Conservation (phyloP, 2,888 invertebrate genomes). For the Ypsolopha scabrella region DNA sequence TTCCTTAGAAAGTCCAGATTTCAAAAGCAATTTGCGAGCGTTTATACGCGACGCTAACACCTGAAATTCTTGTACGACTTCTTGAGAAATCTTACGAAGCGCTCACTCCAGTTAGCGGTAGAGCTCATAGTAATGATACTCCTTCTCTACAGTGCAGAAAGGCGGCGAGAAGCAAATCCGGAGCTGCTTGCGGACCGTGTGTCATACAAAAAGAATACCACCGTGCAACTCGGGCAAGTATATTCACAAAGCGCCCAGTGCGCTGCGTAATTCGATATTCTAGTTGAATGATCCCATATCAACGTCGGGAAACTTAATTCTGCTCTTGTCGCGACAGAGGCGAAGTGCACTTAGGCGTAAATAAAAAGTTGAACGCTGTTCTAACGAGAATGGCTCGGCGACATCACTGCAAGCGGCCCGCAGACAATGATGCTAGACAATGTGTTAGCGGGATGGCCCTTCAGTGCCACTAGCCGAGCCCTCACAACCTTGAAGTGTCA, state of each 20-base stretch:
- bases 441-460: slow-evolving; percentile 53
- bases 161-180: background rate
- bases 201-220: slow-evolving; percentile 44
- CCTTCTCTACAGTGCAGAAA: background rate
- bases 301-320: slow-evolving; percentile 64
- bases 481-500: slow-evolving; percentile 27
- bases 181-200: background rate
- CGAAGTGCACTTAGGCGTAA: slow-evolving; percentile 67
- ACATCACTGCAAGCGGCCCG: slow-evolving; percentile 14
- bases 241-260: slow-evolving; percentile 58
- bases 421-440: slow-evolving; percentile 63
- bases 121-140: slow-evolving; percentile 11
- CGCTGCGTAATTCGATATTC: slow-evolving; percentile 64
- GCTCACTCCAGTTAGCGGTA: background rate
- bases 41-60: too few species aligned
- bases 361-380: slow-evolving; percentile 65
- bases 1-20: too few species aligned
- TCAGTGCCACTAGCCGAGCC: slow-evolving; percentile 45
- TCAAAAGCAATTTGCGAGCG: too few species aligned
- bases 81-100: too few species aligned
- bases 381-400: slow-evolving; percentile 33
- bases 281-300: slow-evolving; percentile 69
- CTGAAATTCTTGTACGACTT: too few species aligned
- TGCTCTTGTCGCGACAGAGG: slow-evolving; percentile 56
- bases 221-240: slow-evolving; percentile 40